phyloP scores from a whole-genome alignment of 2,113 vertebrate genomes.

The Pygoscelis antarcticus region DNA sequence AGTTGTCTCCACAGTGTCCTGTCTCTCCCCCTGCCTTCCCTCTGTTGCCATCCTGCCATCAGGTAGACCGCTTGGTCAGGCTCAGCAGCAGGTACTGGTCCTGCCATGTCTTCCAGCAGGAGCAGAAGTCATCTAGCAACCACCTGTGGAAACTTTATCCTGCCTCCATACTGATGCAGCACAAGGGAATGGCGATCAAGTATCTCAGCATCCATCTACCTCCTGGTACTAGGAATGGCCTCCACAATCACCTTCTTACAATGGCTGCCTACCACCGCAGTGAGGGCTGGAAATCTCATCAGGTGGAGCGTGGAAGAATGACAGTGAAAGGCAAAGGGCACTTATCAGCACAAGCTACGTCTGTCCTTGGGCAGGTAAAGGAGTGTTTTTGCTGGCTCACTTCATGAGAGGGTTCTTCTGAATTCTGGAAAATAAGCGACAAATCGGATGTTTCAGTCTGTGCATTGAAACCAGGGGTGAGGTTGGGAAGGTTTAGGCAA shows the following conservation, averaged over 20 bases:
- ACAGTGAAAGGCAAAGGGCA: neutral
- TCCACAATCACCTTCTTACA: neutral
- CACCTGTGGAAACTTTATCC: neutral
- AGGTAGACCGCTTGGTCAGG: neutral
- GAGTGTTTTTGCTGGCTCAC: neutral
- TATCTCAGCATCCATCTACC: neutral
- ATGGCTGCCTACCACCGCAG: neutral
- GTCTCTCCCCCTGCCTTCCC: neutral
- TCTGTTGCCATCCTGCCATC: neutral
- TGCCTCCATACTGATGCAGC: neutral
- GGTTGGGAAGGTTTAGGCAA: neutral
- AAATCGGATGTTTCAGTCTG: neutral
- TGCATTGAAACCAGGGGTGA: neutral
- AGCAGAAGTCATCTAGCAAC: neutral
- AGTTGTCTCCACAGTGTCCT: neutral
- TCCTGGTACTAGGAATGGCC: neutral
- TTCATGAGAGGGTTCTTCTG: neutral
- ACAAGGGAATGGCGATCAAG: neutral
- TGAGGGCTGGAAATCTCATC: neutral
- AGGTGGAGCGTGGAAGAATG: neutral
- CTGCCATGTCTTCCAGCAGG: neutral
- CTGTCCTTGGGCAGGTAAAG: neutral
- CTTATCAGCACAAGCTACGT: neutral
- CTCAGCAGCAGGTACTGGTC: neutral
- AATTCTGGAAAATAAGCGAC: neutral